These are phyloP conservation scores for Penaeus vannamei DNA, from an alignment of 1,140 invertebrate genomes.

Conservation along the genomic window DNA sequence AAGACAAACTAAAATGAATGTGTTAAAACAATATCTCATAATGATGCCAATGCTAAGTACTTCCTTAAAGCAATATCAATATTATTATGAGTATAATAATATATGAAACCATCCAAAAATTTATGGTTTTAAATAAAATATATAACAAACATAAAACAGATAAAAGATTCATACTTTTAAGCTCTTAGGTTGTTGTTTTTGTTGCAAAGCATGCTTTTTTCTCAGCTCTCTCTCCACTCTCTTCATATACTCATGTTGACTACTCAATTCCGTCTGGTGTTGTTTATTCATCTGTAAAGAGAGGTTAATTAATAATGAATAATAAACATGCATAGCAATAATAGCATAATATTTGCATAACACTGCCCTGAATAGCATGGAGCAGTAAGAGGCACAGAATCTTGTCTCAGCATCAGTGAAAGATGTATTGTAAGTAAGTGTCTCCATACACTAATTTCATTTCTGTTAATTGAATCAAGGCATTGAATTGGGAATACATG, in stretches of 20 bases:
- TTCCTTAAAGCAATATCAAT: too few relatives aligned
- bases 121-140: too few relatives aligned
- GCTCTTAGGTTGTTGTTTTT: conserved; percentile 99
- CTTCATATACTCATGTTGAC: conserved; percentile 97
- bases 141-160: background rate
- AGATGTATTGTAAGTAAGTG: too few relatives aligned
- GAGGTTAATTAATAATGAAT: background rate
- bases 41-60: too few relatives aligned
- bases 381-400: background rate
- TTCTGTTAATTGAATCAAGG: too few relatives aligned
- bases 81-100: too few relatives aligned
- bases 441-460: too few relatives aligned
- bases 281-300: conserved; percentile 77
- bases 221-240: conserved; percentile 92
- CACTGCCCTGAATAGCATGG: background rate
- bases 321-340: background rate
- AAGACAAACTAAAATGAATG: too few relatives aligned
- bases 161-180: conserved; percentile 82
- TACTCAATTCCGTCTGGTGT: conserved; percentile 94
- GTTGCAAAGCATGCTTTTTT: conserved; percentile 97
- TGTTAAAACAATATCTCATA: too few relatives aligned
- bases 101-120: too few relatives aligned
- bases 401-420: too few relatives aligned
- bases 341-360: background rate
- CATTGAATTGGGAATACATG: too few relatives aligned